phyloP scores from a whole-genome alignment of 2,888 invertebrate species.

The Temnothorax unifasciatus region DNA sequence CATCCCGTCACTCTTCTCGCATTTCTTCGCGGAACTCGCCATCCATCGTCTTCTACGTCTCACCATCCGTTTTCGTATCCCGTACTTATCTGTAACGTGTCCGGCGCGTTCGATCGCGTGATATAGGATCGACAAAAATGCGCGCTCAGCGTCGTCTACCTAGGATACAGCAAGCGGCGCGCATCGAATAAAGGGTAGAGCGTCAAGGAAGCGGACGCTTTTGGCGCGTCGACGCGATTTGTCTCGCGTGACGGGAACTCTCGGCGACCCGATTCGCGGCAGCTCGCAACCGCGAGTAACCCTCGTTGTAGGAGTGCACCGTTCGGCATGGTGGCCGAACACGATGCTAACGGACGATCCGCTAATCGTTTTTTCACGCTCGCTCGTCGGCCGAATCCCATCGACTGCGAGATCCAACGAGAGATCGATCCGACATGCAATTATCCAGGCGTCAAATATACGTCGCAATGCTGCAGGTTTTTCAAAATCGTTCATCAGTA shows the following conservation, averaged over 20 bases:
- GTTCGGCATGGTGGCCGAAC: background rate
- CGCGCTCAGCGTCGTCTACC: constrained; percentile 9
- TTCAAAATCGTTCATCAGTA: constrained; percentile 1
- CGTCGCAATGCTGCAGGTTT: background rate
- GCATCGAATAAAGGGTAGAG: constrained; percentile 1
- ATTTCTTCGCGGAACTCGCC: background rate
- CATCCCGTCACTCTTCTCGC: constrained; percentile 17
- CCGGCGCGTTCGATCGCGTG: background rate
- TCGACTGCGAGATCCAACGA: constrained; percentile 11
- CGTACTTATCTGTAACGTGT: background rate
- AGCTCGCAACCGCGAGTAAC: constrained; percentile 27
- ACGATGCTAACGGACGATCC: background rate
- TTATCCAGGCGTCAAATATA: background rate
- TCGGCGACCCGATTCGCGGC: constrained; percentile 30
- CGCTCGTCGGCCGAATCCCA: constrained; percentile 10
- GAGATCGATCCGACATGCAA: background rate
- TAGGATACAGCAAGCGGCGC: constrained; percentile 19
- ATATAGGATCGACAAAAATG: background rate
- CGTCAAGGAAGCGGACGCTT: background rate
- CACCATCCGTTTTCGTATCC: constrained; percentile 6
- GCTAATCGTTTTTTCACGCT: background rate
- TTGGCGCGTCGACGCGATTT: constrained; percentile 7
- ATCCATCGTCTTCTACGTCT: background rate
- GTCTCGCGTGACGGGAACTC: constrained; percentile 31
- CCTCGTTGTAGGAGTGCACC: background rate